Base-by-base conservation (phyloP, 92 coral and sea anemone species). In the Metridium senile region DNA sequence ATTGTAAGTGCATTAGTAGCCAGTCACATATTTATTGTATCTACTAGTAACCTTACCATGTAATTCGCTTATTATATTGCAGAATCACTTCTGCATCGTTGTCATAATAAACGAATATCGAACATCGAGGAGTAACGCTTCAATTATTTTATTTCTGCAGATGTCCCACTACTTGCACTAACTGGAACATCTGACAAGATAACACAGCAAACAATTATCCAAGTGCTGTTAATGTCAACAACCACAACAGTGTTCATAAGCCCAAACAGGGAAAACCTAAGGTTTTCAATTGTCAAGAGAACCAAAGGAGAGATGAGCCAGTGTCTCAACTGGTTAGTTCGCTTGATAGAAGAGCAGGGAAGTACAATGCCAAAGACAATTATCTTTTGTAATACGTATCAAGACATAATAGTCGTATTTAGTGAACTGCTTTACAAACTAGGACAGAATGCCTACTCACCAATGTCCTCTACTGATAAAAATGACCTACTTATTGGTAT, bases 371-470 rank as follows among this genome's bases (percentile, higher is more conserved):
- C 89, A 25, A 80, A 88, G 46, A 79, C 80, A 21, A 84, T 88
- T 26, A 74, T 88, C 17, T 88, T 88, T 35, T 88, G 89, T 63
- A 74, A 78, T 61, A 66, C 92, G 7, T 20, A 83, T 11, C 83
- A 71, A 3, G 82, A 76, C 57, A 66, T 82, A 33, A 87, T 81
- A 11, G 51, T 13, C 16, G 25, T 82, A 0, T 11, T 65, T 2
- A 66, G 10, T 66, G 46, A 30, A 22, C 6, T 59, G 1, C 28
- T 59, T 1, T 16, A 1, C 8, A 59, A 22, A 26, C 65, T 59
- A 8, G 65, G 65, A 3, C 7, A 59, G 2, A 22, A 25, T 59
- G 65, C 65, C 8, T 59, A 29, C 22, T 23, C 1, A 16, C 71
- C 45, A 1, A 29, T 10, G 18, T 1, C 45, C 17, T 66, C 53